These are phyloP conservation scores for Drosophila gaucha DNA, from an alignment of 2,888 invertebrate genomes.

Conservation along the genomic window DNA sequence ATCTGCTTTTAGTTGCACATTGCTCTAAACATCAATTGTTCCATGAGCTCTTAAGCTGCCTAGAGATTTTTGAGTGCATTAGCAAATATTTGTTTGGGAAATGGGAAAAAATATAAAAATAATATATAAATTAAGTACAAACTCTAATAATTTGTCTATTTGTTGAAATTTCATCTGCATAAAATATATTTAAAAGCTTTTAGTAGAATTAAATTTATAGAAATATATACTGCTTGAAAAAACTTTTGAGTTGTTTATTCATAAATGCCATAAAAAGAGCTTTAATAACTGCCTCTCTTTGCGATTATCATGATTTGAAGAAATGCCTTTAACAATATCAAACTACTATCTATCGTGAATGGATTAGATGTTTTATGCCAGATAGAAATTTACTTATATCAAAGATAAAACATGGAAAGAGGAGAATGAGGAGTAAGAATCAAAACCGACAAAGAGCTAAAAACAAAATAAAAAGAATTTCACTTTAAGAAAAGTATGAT, in stretches of 20 bases:
- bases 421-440: too few relatives aligned
- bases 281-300: background rate
- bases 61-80: background rate
- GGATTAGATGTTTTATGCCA: too few relatives aligned
- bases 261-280: background rate
- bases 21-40: conserved; percentile 30
- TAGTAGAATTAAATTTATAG: background rate
- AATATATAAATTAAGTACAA: too few relatives aligned
- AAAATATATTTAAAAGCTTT: background rate
- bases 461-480: too few relatives aligned
- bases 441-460: too few relatives aligned
- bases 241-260: background rate
- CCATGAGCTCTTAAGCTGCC: conserved; percentile 19
- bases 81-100: background rate
- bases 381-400: too few relatives aligned
- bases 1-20: conserved; percentile 25
- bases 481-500: too few relatives aligned
- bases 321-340: background rate
- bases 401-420: too few relatives aligned
- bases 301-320: background rate
- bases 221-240: background rate
- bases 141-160: too few relatives aligned
- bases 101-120: background rate
- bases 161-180: too few relatives aligned
- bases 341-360: too few relatives aligned